Evolutionary conservation across 2,888 invertebrate genomes (phyloP), one percentile per base, ranked within the genome.

Genomic region (Archips crataeganus): DNA sequence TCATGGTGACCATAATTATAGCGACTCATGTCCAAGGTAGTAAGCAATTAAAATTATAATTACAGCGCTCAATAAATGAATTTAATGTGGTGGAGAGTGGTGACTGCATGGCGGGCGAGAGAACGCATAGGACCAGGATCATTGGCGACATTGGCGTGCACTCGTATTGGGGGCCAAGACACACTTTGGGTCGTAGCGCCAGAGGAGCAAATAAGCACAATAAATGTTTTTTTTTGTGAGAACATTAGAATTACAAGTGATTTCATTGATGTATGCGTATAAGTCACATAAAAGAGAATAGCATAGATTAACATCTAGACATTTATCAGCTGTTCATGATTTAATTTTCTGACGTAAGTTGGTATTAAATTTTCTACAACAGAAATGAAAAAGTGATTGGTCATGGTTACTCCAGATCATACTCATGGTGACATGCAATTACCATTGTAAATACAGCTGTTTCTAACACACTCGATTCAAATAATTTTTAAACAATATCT

Each of bases 391-490:
- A 49, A 13, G 4, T 2, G 5, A n/a, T 15, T 49, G 0, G 39
- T 5, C 39, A 49, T 49, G n/a, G 15, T 39, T 5, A n/a, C 8
- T 49, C 9, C 4, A 54, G n/a, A 11, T 32, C 57, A 57, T 32
- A 57, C 8, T 57, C 57, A 57, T 32, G 10, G 32, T 57, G 57
- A 32, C 57, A 57, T 32, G 57, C 57, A 57, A n/a, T 57, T 11
- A 11, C 9, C 2, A 32, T 5, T 32, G 9, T 15, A 3, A 54
- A 23, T 11, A 54, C 11, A 54, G n/a, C 13, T n/a, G 15, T 54
- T 49, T n/a, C 51, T 54, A 23, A 6, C 13, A 13, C 6, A 54
- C 51, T n/a, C 11, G 45, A 47, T 5, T 15, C 13, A 6, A n/a
- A n/a, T 47, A 15, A n/a, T n/a, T 51, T n/a, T 15, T n/a, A 51